phyloP scores from a whole-genome alignment of 2,797 vertebrate genomes.

The Pangasius sanitwongsei region DNA sequence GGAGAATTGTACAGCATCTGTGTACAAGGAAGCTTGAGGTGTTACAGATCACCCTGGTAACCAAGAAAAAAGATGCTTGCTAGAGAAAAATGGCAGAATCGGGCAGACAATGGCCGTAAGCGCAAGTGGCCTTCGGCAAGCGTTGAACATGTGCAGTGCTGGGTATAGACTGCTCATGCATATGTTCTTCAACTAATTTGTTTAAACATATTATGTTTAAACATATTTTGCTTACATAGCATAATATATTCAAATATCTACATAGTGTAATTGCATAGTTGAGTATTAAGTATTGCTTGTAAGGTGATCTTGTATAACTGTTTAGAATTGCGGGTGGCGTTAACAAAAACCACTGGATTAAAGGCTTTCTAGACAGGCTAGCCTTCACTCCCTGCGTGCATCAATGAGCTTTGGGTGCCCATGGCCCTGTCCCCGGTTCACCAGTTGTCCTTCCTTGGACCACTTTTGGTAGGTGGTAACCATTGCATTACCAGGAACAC shows the following conservation, averaged over 20 bases:
- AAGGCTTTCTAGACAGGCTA: neutral
- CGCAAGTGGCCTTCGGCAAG: neutral
- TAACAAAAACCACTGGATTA: neutral
- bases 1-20: neutral
- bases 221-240: neutral
- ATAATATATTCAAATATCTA: neutral
- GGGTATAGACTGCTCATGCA: neutral
- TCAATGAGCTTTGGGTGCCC: too few species aligned
- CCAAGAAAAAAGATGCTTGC: conserved; percentile 19
- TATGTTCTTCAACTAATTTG: neutral
- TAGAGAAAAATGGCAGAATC: conserved; percentile 20
- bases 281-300: neutral
- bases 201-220: neutral
- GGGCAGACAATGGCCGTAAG: neutral
- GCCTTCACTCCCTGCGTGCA: too few species aligned
- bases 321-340: neutral
- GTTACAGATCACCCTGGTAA: conserved; percentile 44
- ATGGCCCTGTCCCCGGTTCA: too few species aligned
- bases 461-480: too few species aligned
- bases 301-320: neutral
- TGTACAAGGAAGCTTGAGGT: conserved; percentile 16
- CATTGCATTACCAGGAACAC: too few species aligned
- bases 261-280: neutral
- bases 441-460: too few species aligned
- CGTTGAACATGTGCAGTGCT: neutral